Evolutionary conservation across 2,113 vertebrate genomes (phyloP), one percentile per base, ranked within the genome.

Genomic region (Bos indicus): DNA sequence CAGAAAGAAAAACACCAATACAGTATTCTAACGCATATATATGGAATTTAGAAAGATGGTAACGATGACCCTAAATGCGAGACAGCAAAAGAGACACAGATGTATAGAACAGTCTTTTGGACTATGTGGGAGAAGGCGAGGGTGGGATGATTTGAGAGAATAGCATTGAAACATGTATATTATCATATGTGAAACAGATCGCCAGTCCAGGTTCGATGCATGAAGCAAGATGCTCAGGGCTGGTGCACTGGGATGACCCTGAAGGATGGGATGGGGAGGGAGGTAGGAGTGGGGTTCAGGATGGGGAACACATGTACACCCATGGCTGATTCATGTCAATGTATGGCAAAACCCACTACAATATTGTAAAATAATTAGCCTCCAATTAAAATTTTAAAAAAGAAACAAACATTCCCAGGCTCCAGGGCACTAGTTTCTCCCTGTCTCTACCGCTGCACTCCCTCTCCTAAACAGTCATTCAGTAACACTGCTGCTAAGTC

Each of bases 21-120:
- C 33, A n/a, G 62, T n/a, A 19, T 9, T 1, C 33, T 67, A 67
- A 67, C 2, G 16, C 33, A n/a, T n/a, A n/a, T 67, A 67, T 19
- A n/a, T 67, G 62, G 62, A 67, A 67, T 67, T 67, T 67, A 67
- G 62, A 67, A n/a, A 67, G 62, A 67, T n/a, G 62, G 33, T 67
- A 67, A 67, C 0, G 0, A 64, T n/a, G 7, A n/a, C 16, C 4
- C 16, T n/a, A n/a, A 9, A 67, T 4, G 16, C 0, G 16, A 67
- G 62, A n/a, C 16, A n/a, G 62, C 62, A 64, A n/a, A 64, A n/a
- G 33, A 64, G 62, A 64, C 14, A 64, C 62, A 67, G 62, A n/a
- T 67, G 16, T 67, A 67, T 4, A 67, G 62, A n/a, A 67, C 16
- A n/a, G 33, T 10, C 33, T 67, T 64, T 67, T n/a, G 7, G 62